Percentiles rank a stretch among this genome's conserved stretches.
Conservation (phyloP, 1,140 invertebrate species). For the Drosophila pandora region DNA sequence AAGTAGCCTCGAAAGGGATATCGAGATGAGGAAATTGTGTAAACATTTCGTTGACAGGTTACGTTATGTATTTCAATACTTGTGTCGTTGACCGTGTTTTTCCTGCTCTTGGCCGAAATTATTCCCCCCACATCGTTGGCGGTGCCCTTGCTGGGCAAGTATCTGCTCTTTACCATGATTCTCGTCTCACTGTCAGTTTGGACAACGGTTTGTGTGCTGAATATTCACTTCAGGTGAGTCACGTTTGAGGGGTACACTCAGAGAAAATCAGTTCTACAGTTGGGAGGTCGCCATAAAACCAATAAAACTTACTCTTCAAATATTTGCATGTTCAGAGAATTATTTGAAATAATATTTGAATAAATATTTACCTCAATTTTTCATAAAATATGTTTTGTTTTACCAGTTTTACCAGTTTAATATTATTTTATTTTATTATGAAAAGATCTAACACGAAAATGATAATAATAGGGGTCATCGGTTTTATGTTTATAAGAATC, state of each 20-base stretch:
- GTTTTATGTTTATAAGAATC: too few relatives aligned
- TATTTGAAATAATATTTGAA: too few relatives aligned
- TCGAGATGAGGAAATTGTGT: conserved; percentile 62
- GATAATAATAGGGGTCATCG: too few relatives aligned
- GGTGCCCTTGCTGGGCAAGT: conserved; percentile 98
- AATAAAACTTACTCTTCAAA: too few relatives aligned
- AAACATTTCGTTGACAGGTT: conserved; percentile 86
- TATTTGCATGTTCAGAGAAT: too few relatives aligned
- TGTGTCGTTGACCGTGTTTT: conserved; percentile 99
- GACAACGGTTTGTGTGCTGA: conserved; percentile 98
- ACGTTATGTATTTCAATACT: conserved; percentile 99
- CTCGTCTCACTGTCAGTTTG: conserved; percentile 98
- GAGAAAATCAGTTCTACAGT: neutral
- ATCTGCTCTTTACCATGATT: conserved; percentile 98
- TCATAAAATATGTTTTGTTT: too few relatives aligned
- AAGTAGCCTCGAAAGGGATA: conserved; percentile 8
- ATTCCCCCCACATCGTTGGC: conserved; percentile 98
- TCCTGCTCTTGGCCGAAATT: conserved; percentile 97
- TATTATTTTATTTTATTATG: too few relatives aligned
- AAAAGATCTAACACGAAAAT: too few relatives aligned
- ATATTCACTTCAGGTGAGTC: conserved; percentile 97
- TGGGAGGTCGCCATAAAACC: neutral
- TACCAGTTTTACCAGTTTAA: too few relatives aligned
- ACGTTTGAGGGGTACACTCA: conserved; percentile 1
- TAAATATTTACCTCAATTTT: too few relatives aligned